Base-by-base conservation (phyloP, 2,888 invertebrate genomes). In the Rhaphigaster nebulosa region DNA sequence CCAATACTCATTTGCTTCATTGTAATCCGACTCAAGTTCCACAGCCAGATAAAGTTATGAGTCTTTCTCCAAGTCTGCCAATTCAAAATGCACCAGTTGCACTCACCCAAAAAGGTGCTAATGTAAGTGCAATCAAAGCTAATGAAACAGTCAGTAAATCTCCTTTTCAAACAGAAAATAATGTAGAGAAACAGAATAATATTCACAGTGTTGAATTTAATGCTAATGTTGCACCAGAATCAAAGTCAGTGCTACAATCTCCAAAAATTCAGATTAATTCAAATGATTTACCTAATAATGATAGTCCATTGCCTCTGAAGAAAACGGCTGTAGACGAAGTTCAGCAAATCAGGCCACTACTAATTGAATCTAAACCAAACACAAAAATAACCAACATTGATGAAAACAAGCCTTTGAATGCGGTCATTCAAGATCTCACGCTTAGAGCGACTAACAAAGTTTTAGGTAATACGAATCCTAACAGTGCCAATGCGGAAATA, bases 31-130 rank as follows among this genome's bases (percentile, higher is more conserved):
- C 80, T 54, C 88, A 91, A 65, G 87, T 90, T 80, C 65, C 92
- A 84, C 91, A 89, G 90, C 88, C 91, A 90, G 91, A 92, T 84
- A 91, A 92, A 80, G 91, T 91, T n/a, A 91, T 92, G 34, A 92
- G 90, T 52, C 93, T 93, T 20, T 93, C 94, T 20, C 94, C 94
- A 2, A 91, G 89, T 38, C 89, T 56, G 50, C 76, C 90, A 34
- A 65, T 87, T 54, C 60, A 87, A 54, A 54, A 56, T n/a, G 56
- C 90, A 54, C 60, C 91, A n/a, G 70, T 87, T 60, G 88, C 90
- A 56, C 54, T 84, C 26, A 29, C 90, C 13, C 89, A 52, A 56
- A 89, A 91, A 87, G 80, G 87, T 34, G 41, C 90, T 65, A 70
- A 90, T 38, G 87, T 90, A 34, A 91, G 89, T 56, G 80, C 90